phyloP scores from a whole-genome alignment of 2,888 invertebrate species.

The Meganola albula region DNA sequence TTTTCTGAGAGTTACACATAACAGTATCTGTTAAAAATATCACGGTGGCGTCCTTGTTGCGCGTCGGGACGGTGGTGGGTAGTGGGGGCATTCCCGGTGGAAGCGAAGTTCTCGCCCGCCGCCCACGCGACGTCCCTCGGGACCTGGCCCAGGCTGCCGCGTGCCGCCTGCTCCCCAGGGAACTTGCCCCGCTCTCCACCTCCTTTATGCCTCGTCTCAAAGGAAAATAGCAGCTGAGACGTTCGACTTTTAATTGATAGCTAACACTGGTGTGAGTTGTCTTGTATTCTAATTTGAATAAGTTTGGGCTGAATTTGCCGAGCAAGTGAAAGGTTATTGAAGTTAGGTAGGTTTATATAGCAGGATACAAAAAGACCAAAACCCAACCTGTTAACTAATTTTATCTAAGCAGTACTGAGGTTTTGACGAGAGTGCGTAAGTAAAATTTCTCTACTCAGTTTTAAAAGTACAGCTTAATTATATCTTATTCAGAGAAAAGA shows the following conservation, averaged over 20 bases:
- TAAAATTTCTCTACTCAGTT: no score
- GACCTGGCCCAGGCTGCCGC: constrained; percentile 65
- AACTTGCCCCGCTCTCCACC: constrained; percentile 35
- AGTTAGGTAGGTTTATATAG: no score
- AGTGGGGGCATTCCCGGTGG: constrained; percentile 59
- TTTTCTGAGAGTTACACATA: constrained; percentile 36
- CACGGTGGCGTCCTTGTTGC: constrained; percentile 49
- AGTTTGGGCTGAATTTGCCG: no score
- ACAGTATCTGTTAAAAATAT: constrained; percentile 64
- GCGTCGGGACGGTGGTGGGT: constrained; percentile 47
- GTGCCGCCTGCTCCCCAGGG: constrained; percentile 68
- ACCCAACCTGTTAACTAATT: no score
- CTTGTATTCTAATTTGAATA: constrained; percentile 3
- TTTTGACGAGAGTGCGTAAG: no score
- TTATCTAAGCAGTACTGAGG: no score
- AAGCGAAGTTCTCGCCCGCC: constrained; percentile 67
- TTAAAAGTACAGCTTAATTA: no score
- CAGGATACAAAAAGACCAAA: no score
- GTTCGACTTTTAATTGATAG: constrained; percentile 67
- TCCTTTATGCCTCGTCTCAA: constrained; percentile 40
- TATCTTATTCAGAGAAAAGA: no score
- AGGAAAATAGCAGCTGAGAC: constrained; percentile 65
- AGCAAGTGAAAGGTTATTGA: no score
- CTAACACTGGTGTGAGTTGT: constrained; percentile 26
- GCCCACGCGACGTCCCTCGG: constrained; percentile 63